Evolutionary conservation across 2,113 vertebrate species (phyloP).

Genomic region (Rhizomys pruinosus): DNA sequence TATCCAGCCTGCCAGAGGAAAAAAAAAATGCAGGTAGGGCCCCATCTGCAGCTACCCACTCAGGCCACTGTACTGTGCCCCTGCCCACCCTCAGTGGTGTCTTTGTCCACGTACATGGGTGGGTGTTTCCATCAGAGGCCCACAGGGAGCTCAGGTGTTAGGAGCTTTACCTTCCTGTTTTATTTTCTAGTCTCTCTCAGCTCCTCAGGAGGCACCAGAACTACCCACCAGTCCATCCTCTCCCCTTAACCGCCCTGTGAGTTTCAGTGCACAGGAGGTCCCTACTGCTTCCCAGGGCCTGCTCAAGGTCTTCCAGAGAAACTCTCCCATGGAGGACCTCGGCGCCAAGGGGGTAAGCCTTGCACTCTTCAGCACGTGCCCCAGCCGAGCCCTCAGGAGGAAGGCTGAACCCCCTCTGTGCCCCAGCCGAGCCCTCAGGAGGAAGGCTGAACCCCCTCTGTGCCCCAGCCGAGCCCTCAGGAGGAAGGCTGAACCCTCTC

Average conservation of each 20-base stretch:
- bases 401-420: neutral
- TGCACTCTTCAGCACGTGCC: neutral
- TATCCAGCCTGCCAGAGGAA: neutral
- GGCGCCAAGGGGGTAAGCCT: conserved; percentile 91
- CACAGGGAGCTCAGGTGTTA: no score
- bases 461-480: no score
- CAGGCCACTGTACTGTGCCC: neutral
- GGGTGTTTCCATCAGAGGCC: neutral
- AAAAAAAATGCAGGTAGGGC: neutral
- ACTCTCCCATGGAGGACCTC: conserved; percentile 87
- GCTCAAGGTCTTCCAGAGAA: conserved; percentile 92
- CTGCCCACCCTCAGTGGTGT: neutral
- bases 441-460: no score
- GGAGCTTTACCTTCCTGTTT: neutral
- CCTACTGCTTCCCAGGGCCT: conserved; percentile 94
- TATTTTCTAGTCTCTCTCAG: conserved; percentile 57
- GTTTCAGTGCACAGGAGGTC: conserved; percentile 85
- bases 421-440: no score
- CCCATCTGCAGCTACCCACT: neutral
- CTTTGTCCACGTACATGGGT: neutral
- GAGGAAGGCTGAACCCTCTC: no score
- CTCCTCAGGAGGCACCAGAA: conserved; percentile 78
- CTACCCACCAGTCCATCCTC: conserved; percentile 75
- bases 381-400: neutral
- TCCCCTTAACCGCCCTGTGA: conserved; percentile 69